These are phyloP conservation scores for Gymnocephalus cernua DNA, from an alignment of 2,113 vertebrate genomes.

Conservation along the genomic window DNA sequence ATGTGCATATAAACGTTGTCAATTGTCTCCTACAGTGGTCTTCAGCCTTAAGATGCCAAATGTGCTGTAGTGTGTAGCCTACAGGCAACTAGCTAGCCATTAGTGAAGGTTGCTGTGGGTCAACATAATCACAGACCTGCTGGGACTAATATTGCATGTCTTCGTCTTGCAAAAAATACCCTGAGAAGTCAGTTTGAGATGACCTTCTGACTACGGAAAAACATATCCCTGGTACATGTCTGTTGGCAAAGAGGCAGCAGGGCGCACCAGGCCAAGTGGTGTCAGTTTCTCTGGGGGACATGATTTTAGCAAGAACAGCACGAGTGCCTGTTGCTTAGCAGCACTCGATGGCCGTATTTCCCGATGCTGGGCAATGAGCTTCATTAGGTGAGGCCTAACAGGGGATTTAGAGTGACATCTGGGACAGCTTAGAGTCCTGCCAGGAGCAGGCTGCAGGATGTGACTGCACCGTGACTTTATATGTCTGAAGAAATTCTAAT, in stretches of 20 bases:
- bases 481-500: constrained; percentile 19
- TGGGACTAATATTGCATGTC: constrained; percentile 10
- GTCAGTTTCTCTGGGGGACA: constrained; percentile 56
- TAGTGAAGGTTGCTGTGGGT: constrained; percentile 33
- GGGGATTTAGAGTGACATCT: constrained; percentile 56
- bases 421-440: constrained; percentile 56
- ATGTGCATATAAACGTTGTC: too few species aligned
- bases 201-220: constrained; percentile 42
- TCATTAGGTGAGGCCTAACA: constrained; percentile 66
- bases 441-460: constrained; percentile 41
- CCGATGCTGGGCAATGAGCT: constrained; percentile 58
- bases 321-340: constrained; percentile 78
- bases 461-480: constrained; percentile 11
- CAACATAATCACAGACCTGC: constrained; percentile 27
- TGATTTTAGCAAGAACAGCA: constrained; percentile 43
- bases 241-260: constrained; percentile 31
- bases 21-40: background rate
- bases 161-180: constrained; percentile 12
- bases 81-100: constrained; percentile 25
- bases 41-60: constrained; percentile 11
- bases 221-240: constrained; percentile 17
- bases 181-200: constrained; percentile 30
- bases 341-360: constrained; percentile 57
- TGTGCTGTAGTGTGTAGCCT: constrained; percentile 6
- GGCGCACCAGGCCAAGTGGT: constrained; percentile 63